Evolutionary conservation across 2,888 invertebrate genomes (phyloP).

Genomic region (Diarsia brunnea): DNA sequence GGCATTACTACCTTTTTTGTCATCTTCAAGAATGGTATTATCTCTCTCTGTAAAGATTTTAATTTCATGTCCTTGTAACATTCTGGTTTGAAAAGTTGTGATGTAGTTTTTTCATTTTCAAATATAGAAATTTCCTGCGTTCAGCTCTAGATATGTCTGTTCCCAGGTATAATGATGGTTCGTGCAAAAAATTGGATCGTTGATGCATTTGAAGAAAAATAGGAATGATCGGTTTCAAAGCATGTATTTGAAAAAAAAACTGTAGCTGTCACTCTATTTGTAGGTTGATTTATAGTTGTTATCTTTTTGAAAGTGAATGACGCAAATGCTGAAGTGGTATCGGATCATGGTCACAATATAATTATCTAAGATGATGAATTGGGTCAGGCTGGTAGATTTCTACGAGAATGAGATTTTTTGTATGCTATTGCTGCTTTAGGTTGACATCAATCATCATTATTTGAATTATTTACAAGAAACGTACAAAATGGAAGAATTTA

Average conservation of each 20-base stretch:
- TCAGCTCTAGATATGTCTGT: slow-evolving; percentile 33
- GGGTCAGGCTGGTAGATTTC: not conserved
- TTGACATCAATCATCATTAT: not conserved
- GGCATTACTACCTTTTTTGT: slow-evolving; percentile 63
- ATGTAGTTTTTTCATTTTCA: slow-evolving; percentile 46
- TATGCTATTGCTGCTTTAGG: not conserved
- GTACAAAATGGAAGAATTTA: not conserved
- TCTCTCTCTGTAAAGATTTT: slow-evolving; percentile 63
- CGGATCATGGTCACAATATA: slow-evolving; percentile 19
- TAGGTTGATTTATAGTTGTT: slow-evolving; percentile 43
- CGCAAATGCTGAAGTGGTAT: not conserved
- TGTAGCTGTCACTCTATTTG: slow-evolving; percentile 42
- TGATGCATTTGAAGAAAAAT: slow-evolving; percentile 55
- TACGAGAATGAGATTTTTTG: accelerated
- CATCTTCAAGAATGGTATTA: slow-evolving; percentile 47
- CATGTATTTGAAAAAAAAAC: slow-evolving; percentile 27
- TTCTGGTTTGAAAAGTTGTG: slow-evolving; percentile 56
- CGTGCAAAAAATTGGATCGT: slow-evolving; percentile 42
- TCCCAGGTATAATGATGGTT: slow-evolving; percentile 52
- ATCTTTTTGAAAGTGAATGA: not conserved
- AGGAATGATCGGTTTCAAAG: slow-evolving; percentile 41
- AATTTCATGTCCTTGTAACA: slow-evolving; percentile 54
- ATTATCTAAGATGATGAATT: slow-evolving; percentile 11
- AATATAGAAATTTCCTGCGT: slow-evolving; percentile 56
- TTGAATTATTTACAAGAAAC: not conserved